phyloP scores from a whole-genome alignment of 2,113 vertebrate species.

The Oostethus manadensis region DNA sequence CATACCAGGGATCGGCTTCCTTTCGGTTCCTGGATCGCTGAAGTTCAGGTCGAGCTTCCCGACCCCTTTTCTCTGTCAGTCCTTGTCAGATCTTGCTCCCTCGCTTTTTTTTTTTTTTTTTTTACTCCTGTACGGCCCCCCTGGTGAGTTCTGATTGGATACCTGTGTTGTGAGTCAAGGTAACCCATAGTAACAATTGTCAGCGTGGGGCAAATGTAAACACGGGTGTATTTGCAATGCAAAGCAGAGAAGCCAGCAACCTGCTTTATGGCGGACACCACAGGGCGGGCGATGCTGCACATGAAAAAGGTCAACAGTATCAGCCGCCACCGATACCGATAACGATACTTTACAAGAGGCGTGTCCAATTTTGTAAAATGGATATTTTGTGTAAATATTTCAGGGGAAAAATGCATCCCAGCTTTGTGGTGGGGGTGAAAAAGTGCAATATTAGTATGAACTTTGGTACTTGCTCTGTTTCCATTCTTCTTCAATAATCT shows the following conservation, averaged over 20 bases:
- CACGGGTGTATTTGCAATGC: conserved; percentile 68
- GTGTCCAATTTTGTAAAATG: too few species aligned
- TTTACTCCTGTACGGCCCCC: conserved; percentile 28
- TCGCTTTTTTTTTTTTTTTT: conserved; percentile 28
- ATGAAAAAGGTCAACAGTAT: background rate
- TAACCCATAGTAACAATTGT: conserved; percentile 69
- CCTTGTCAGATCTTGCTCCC: conserved; percentile 50
- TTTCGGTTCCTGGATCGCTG: conserved; percentile 18
- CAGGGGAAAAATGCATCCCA: too few species aligned
- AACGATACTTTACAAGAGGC: background rate
- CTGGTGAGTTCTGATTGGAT: conserved; percentile 54
- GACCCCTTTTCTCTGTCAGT: conserved; percentile 8
- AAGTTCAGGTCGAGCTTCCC: conserved; percentile 16
- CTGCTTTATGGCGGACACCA: conserved; percentile 14
- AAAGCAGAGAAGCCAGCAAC: conserved; percentile 46
- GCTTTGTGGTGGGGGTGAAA: too few species aligned
- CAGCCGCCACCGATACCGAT: background rate
- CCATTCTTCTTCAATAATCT: too few species aligned
- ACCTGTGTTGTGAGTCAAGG: conserved; percentile 68
- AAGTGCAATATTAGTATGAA: too few species aligned
- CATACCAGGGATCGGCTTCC: conserved; percentile 49
- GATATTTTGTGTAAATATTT: too few species aligned
- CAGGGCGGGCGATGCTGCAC: background rate
- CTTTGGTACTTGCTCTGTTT: too few species aligned
- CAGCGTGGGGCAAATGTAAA: conserved; percentile 62